Evolutionary conservation across 2,113 vertebrate species (phyloP).

Genomic region (Hypomesus transpacificus): DNA sequence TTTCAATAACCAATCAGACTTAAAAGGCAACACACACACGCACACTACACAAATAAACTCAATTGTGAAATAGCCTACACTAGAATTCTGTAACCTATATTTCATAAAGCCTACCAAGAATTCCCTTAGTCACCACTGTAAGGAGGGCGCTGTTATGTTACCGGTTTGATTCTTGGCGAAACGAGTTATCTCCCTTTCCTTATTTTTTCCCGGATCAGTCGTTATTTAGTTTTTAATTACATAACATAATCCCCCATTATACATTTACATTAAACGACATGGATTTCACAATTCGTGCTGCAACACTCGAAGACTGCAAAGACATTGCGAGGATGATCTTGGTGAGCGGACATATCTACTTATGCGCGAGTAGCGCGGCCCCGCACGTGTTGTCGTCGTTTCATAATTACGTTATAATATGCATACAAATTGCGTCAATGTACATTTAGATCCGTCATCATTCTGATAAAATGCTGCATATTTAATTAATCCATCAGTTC

Average conservation of each 20-base stretch:
- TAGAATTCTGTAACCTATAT: too few relatives aligned
- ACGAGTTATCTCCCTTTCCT: not conserved
- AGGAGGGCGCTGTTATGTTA: constrained; percentile 38
- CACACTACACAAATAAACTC: not conserved
- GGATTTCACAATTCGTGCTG: constrained; percentile 66
- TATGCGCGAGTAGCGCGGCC: too few relatives aligned
- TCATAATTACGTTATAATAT: too few relatives aligned
- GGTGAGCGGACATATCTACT: constrained; percentile 46
- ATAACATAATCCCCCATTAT: not conserved
- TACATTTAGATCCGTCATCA: too few relatives aligned
- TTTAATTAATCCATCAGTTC: too few relatives aligned
- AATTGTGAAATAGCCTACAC: not conserved
- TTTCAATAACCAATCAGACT: too few relatives aligned
- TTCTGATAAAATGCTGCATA: too few relatives aligned
- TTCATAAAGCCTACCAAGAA: not conserved
- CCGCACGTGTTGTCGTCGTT: too few relatives aligned
- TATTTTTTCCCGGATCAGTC: not conserved
- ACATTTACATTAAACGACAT: constrained; percentile 30
- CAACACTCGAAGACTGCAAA: constrained; percentile 72
- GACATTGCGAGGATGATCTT: constrained; percentile 68
- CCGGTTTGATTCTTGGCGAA: not conserved
- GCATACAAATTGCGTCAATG: too few relatives aligned
- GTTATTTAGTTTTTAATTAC: not conserved
- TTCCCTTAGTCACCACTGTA: constrained; percentile 8
- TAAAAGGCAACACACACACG: not conserved